Percentiles rank a stretch among this genome's conserved stretches.
Conservation (phyloP, 30 jellyfish, hydroid and myxozoan species). For the Clytia hemisphaerica region DNA sequence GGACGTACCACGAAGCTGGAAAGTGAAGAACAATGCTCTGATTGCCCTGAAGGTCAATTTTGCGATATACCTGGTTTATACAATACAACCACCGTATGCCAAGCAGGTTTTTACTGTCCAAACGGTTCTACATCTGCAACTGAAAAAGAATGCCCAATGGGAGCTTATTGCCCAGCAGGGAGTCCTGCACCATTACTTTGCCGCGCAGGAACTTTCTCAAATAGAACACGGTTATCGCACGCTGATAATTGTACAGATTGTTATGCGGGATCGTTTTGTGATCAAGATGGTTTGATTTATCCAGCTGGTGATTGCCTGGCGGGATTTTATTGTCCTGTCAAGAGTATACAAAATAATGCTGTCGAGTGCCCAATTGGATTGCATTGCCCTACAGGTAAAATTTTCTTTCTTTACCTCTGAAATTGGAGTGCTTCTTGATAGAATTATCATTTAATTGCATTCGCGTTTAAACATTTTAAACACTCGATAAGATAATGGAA, state of each 20-base stretch:
- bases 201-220: conserved; percentile 82
- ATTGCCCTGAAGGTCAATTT: conserved; percentile 85
- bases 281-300: conserved; percentile 65
- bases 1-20: conserved; percentile 57
- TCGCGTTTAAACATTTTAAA: background rate
- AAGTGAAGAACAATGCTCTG: conserved; percentile 51
- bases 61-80: conserved; percentile 76
- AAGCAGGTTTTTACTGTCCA: conserved; percentile 86
- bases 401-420: background rate
- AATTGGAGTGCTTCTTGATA: background rate
- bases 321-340: conserved; percentile 94
- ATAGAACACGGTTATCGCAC: conserved; percentile 43
- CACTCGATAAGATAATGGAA: too few species aligned
- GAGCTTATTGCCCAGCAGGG: conserved; percentile 84
- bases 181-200: conserved; percentile 74
- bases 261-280: conserved; percentile 72
- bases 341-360: conserved; percentile 58
- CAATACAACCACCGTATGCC: conserved; percentile 68
- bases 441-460: background rate
- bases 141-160: conserved; percentile 83
- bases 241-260: conserved; percentile 71
- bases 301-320: conserved; percentile 85
- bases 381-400: conserved; percentile 89
- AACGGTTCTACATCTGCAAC: conserved; percentile 74
- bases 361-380: conserved; percentile 83